Percentiles rank a stretch among this genome's conserved stretches.
Conservation (phyloP, 2,888 invertebrate species). For the Baronia brevicornis region DNA sequence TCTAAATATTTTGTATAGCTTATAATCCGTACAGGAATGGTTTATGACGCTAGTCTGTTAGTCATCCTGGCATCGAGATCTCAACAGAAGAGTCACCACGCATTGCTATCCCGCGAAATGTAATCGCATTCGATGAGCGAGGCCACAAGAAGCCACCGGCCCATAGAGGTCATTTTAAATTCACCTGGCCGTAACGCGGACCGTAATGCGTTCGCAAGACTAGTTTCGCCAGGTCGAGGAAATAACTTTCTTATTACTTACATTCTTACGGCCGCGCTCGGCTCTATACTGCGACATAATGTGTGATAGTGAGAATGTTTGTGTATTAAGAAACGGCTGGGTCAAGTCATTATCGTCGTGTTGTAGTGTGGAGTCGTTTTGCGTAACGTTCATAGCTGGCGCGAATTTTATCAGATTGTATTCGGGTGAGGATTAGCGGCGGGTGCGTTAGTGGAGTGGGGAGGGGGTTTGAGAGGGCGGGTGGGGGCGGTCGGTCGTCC, state of each 20-base stretch:
- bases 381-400: constrained; percentile 74
- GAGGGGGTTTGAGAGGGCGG: constrained; percentile 33
- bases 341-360: constrained; percentile 68
- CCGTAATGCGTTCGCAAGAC: constrained; percentile 72
- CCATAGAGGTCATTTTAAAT: constrained; percentile 75
- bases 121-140: constrained; percentile 68
- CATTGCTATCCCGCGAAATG: constrained; percentile 71
- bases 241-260: constrained; percentile 72
- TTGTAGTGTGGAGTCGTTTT: constrained; percentile 66
- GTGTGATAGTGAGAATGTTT: constrained; percentile 47
- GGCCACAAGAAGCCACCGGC: constrained; percentile 71
- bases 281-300: constrained; percentile 49
- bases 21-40: constrained; percentile 49
- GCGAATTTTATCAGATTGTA: constrained; percentile 75
- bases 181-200: constrained; percentile 71
- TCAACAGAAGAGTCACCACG: constrained; percentile 49
- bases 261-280: constrained; percentile 41
- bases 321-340: constrained; percentile 51
- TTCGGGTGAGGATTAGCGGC: constrained; percentile 66
- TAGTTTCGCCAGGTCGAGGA: constrained; percentile 73
- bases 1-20: constrained; percentile 52
- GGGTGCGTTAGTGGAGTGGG: constrained; percentile 38
- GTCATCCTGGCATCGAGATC: constrained; percentile 69
- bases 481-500: constrained; percentile 47
- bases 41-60: constrained; percentile 60